Base-by-base conservation (phyloP, 2,888 invertebrate species). In the Steinernema scapterisci region DNA sequence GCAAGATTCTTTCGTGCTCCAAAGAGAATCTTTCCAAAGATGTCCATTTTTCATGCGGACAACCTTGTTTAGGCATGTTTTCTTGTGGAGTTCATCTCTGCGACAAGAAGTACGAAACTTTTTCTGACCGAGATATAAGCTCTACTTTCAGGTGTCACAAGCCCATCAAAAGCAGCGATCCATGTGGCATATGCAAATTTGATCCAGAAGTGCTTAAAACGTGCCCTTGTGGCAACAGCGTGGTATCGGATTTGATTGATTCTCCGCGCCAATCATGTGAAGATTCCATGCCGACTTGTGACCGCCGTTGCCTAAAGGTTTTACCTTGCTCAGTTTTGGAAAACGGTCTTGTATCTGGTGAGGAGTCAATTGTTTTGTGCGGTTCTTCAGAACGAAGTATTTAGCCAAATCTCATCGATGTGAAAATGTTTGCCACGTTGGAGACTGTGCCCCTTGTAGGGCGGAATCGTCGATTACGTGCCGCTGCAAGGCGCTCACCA, bases 401-500 rank as follows among this genome's bases (percentile, higher is more conserved):
- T 70, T 70, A 77, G 78, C 89, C 44, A 90, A 91, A 81, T 91
- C 90, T 63, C 94, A 94, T 88, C 89, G 89, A 79, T 94, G 94
- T 88, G 91, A 91, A 85, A 88, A 88, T 1, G 88, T 88, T 25
- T 94, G 92, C 89, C 91, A 94, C 89, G 87, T 89, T 87, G 93
- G 92, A 0, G 90, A 91, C 0, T 95, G 95, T 85, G 93, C 93
- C 0, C 91, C 91, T 0, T 95, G 95, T 85, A 91, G 91, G 9
- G 91, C 92, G 70, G 92, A 91, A 51, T 93, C 94, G 0, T 89
- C 92, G 0, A 91, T 94, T 0, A 91, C 91, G 75, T 95, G 95
- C 84, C 92, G 94, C 48, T 95, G 95, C 87, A 94, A 94, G 0
- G 92, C 92, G 87, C 92, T 93, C 89, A 93, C 92, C 82, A 92